Evolutionary conservation across 2,888 invertebrate genomes (phyloP).

Genomic region (Nephrotoma flavescens): DNA sequence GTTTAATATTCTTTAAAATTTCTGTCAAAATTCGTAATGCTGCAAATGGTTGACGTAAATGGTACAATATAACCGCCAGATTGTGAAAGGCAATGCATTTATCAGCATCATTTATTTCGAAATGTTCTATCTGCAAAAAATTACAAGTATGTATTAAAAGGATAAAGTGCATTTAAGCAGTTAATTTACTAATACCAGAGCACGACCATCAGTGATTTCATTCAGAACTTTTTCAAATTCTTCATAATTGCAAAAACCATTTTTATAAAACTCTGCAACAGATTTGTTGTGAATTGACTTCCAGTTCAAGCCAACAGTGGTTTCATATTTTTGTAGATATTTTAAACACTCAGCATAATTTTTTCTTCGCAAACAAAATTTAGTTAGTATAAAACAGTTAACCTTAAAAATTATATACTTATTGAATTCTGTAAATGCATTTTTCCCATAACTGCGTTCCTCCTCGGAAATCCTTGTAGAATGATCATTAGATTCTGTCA

Average conservation of each 20-base stretch:
- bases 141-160: background rate
- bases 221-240: conserved; percentile 52
- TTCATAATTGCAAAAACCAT: conserved; percentile 56
- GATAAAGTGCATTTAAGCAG: background rate
- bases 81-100: conserved; percentile 15
- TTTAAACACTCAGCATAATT: conserved; percentile 6
- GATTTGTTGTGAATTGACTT: conserved; percentile 65
- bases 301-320: background rate
- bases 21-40: conserved; percentile 24
- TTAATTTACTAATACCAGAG: conserved; percentile 4
- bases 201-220: conserved; percentile 21
- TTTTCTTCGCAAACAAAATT: background rate
- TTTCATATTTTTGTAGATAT: conserved; percentile 6
- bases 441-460: background rate
- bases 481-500: background rate
- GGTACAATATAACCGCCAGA: conserved; percentile 27
- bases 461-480: background rate
- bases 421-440: background rate
- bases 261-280: conserved; percentile 65
- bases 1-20: conserved; percentile 21
- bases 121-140: background rate
- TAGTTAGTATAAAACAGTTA: background rate
- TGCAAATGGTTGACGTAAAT: conserved; percentile 26
- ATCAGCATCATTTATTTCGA: background rate
- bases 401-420: background rate